A percentile compares a stretch with the other conserved stretches of the same genome.
phyloP scores from a whole-genome alignment of 53 echinoderm and acorn worm genomes.

The Apostichopus leukothele region DNA sequence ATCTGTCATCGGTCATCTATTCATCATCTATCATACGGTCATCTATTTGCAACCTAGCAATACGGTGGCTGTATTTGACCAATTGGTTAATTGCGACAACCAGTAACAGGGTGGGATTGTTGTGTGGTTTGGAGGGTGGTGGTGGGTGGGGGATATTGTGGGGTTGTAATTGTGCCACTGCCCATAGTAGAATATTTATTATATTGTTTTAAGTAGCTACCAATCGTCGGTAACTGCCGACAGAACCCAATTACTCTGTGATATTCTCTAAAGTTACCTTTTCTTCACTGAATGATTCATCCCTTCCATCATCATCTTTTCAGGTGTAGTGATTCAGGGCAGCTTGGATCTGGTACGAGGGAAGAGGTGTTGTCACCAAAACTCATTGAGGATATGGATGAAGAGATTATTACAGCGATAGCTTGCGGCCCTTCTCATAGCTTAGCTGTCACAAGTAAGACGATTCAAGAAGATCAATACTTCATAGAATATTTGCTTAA shows the following conservation, averaged over 20 bases:
- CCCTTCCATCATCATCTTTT: background rate
- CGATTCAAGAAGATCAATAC: background rate
- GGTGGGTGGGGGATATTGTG: no score
- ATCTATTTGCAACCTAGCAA: no score
- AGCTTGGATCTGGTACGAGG: slow-evolving; percentile 77
- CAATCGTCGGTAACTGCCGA: no score
- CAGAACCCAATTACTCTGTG: background rate
- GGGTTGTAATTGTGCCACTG: no score
- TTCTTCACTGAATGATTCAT: background rate
- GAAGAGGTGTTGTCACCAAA: slow-evolving; percentile 79
- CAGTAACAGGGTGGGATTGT: no score
- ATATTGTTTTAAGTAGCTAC: no score
- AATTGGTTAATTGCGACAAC: no score
- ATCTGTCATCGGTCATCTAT: no score
- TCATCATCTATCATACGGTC: no score
- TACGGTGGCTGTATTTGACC: no score
- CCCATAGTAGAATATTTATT: no score
- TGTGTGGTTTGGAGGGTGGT: no score
- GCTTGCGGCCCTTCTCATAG: slow-evolving; percentile 86
- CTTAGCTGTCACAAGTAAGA: slow-evolving; percentile 73
- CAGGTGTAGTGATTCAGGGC: slow-evolving; percentile 82
- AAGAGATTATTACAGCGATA: slow-evolving; percentile 53
- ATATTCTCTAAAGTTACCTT: background rate
- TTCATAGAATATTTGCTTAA: background rate
- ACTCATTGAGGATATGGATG: slow-evolving; percentile 65